These are phyloP conservation scores for Neomorphus geoffroyi DNA, from an alignment of 2,797 vertebrate species.

Conservation along the genomic window DNA sequence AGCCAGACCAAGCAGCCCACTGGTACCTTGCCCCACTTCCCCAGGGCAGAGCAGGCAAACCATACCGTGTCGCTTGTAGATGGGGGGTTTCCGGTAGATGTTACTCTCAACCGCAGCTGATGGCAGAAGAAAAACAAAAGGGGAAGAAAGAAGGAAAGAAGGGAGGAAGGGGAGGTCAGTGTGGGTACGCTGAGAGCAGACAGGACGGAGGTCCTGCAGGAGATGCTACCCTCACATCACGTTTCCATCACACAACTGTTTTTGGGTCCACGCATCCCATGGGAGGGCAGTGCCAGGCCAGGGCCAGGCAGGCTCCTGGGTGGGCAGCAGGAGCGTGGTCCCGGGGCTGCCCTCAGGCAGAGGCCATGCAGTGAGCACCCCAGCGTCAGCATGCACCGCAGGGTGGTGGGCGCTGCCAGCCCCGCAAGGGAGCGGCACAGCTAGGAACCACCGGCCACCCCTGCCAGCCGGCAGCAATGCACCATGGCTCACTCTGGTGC, in stretches of 20 bases:
- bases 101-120: conserved; percentile 92
- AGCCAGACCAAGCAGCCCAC: not conserved
- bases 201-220: not conserved
- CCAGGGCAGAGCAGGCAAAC: not conserved
- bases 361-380: conserved; percentile 50
- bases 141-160: conserved; percentile 37
- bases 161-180: conserved; percentile 41
- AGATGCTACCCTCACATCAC: not conserved
- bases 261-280: not conserved
- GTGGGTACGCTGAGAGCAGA: fast-evolving
- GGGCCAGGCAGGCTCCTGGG: not conserved
- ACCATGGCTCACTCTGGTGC: fast-evolving
- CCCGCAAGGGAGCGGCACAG: not conserved
- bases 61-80: conserved; percentile 97
- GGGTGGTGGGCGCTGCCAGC: not conserved
- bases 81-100: conserved; percentile 99
- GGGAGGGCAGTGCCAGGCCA: not conserved
- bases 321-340: not conserved
- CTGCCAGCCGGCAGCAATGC: not conserved
- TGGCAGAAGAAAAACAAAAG: conserved; percentile 10
- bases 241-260: not conserved
- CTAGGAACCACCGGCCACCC: not conserved
- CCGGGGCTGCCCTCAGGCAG: not conserved
- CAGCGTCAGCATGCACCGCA: conserved; percentile 54
- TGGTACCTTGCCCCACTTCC: not conserved